Percentiles rank a stretch among this genome's conserved stretches.
Evolutionary conservation across 2,113 vertebrate species (phyloP).

Genomic region (Chloropsis cyanopogon): DNA sequence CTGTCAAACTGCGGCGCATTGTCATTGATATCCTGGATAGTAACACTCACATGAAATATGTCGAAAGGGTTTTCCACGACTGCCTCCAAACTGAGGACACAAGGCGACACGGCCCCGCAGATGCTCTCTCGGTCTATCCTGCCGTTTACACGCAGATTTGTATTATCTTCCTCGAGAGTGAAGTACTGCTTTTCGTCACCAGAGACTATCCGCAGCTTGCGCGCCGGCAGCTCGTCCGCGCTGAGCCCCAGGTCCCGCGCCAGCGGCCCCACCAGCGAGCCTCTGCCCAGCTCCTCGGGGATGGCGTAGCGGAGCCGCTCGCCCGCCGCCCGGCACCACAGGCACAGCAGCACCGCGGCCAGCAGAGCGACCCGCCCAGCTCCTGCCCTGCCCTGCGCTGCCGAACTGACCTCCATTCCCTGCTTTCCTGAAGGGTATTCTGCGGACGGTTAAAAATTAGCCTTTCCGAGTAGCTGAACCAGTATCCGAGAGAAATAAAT

Average conservation of each 20-base stretch:
- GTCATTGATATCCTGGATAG: slow-evolving; percentile 79
- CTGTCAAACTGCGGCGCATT: slow-evolving; percentile 69
- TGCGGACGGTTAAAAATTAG: background rate
- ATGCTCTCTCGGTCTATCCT: slow-evolving; percentile 79
- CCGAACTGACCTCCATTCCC: background rate
- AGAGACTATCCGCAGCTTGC: background rate
- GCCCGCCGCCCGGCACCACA: background rate
- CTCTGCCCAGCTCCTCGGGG: slow-evolving; percentile 18
- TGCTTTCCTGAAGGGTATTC: background rate
- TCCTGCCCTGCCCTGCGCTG: background rate
- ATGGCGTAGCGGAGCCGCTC: slow-evolving; percentile 6
- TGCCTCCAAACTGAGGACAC: slow-evolving; percentile 71
- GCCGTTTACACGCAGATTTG: slow-evolving; percentile 66
- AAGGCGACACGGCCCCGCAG: slow-evolving; percentile 59
- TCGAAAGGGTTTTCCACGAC: slow-evolving; percentile 78
- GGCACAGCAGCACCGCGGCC: background rate
- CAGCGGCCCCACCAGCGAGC: slow-evolving; percentile 50
- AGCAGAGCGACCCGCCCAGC: background rate
- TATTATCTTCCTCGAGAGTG: slow-evolving; percentile 7
- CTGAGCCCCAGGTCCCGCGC: slow-evolving; percentile 20
- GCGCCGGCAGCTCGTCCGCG: background rate
- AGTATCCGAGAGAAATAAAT: background rate
- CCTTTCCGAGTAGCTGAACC: background rate
- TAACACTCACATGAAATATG: slow-evolving; percentile 69
- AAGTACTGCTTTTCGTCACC: background rate